phyloP scores from a whole-genome alignment of 2,797 vertebrate genomes.

The Chiloscyllium punctatum region DNA sequence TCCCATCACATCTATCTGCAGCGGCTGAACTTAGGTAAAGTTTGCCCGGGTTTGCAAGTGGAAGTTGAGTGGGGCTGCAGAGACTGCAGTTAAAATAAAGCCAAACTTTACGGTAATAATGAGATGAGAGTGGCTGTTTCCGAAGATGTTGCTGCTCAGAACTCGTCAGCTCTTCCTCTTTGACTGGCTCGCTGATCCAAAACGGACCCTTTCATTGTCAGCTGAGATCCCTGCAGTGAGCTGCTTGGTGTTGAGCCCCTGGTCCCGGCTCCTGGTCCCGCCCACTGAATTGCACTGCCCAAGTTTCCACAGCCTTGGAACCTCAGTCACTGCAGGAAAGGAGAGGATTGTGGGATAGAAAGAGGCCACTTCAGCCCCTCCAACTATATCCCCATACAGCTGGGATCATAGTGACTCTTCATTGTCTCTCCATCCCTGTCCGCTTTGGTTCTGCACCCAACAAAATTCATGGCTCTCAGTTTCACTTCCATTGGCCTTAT shows the following conservation, averaged over 20 bases:
- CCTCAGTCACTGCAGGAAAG: not conserved
- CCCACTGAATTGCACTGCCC: not conserved
- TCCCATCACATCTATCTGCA: not conserved
- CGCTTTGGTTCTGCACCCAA: no score
- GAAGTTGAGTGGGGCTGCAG: no score
- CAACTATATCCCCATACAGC: not conserved
- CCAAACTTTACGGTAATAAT: not conserved
- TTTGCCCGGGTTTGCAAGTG: no score
- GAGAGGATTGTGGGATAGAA: not conserved
- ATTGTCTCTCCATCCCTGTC: not conserved
- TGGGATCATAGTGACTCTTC: not conserved
- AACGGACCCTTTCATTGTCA: not conserved
- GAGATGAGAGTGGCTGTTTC: not conserved
- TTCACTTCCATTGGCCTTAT: no score
- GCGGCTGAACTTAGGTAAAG: not conserved
- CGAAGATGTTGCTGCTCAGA: not conserved
- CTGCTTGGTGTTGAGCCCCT: no score
- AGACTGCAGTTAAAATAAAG: not conserved
- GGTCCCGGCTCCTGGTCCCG: no score
- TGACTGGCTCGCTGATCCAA: not conserved
- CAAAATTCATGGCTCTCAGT: not conserved
- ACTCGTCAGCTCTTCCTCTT: not conserved
- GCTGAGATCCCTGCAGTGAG: not conserved
- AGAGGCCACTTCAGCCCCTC: not conserved
- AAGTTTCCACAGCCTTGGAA: not conserved